These are phyloP conservation scores for Conops quadrifasciatus DNA, from an alignment of 2,888 invertebrate species.

Conservation along the genomic window DNA sequence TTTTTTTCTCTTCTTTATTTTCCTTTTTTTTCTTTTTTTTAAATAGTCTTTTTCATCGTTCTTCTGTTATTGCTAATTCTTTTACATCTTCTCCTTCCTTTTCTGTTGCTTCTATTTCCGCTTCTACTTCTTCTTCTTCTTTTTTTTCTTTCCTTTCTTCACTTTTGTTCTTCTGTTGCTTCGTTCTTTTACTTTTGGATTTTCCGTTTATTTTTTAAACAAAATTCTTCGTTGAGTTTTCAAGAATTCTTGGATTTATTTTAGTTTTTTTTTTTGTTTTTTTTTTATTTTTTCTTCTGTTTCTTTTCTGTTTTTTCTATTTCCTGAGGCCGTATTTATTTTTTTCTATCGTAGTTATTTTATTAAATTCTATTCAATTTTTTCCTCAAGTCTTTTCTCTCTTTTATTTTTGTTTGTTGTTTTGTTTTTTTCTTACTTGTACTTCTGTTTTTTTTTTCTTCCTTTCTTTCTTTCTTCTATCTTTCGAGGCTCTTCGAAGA, in stretches of 20 bases:
- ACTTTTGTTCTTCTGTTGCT: neutral
- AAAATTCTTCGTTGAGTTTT: neutral
- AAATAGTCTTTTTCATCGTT: too few species aligned
- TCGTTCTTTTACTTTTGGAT: neutral
- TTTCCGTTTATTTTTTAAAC: neutral
- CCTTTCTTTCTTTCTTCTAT: neutral
- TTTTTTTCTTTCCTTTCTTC: too few species aligned
- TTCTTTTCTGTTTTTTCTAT: neutral
- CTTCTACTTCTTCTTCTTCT: too few species aligned
- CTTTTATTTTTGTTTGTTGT: neutral
- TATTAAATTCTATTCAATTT: neutral
- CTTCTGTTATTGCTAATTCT: too few species aligned
- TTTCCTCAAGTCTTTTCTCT: neutral
- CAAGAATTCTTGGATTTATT: neutral
- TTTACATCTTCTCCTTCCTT: too few species aligned
- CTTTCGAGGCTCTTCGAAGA: neutral
- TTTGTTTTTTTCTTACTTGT: neutral
- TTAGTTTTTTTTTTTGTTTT: neutral
- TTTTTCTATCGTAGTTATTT: neutral
- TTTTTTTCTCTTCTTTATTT: too few species aligned
- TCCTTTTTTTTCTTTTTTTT: too few species aligned
- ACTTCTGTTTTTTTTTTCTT: neutral
- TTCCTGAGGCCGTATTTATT: neutral
- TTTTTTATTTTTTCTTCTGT: neutral
- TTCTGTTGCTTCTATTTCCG: too few species aligned